Base-by-base conservation (phyloP, 2,888 invertebrate genomes). In the Drosophila quinaria region DNA sequence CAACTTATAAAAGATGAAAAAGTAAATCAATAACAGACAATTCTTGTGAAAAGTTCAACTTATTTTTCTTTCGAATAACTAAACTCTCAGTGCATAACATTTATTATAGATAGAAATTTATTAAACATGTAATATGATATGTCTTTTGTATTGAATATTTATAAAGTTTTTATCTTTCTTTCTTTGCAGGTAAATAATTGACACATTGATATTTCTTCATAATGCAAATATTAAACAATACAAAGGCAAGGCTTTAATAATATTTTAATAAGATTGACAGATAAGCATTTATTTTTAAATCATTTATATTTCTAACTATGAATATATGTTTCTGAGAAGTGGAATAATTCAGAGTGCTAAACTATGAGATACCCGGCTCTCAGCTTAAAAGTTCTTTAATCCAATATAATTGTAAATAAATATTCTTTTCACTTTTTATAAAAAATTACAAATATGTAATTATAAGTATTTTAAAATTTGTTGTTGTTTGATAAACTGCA, bases 171-270 rank as follows among this genome's bases (percentile, higher is more conserved):
- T 39, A 13, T 55, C 22, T 49, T 41, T 42, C 37, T 47, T 22
- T 46, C 37, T n/a, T 71, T 66, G 8, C 69, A 70, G 82, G 79
- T 80, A 67, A 71, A 64, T 68, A 39, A 58, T 50, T 70, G 71
- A 63, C 60, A 9, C 22, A 13, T 19, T 33, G n/a, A 19, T 33
- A 22, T 59, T 44, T 25, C 58, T 74, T 65, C 35, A 47, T 6
- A 15, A 54, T 17, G 22, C 64, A 41, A 46, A 5, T 37, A 15
- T 25, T 10, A n/a, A 51, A 10, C 13, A 11, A 19, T 1, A 13
- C n/a, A 10, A 37, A 37, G 44, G 44, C 44, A 44, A 22, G 13
- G 22, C 50, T 35, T n/a, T 13, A 13, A 13, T 17, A 31, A 25
- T n/a, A 4, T 52, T 3, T 11, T 4, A 39, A 29, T 25, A 19